These are phyloP conservation scores for Castor canadensis DNA, from an alignment of 2,113 vertebrate species.

Conservation along the genomic window DNA sequence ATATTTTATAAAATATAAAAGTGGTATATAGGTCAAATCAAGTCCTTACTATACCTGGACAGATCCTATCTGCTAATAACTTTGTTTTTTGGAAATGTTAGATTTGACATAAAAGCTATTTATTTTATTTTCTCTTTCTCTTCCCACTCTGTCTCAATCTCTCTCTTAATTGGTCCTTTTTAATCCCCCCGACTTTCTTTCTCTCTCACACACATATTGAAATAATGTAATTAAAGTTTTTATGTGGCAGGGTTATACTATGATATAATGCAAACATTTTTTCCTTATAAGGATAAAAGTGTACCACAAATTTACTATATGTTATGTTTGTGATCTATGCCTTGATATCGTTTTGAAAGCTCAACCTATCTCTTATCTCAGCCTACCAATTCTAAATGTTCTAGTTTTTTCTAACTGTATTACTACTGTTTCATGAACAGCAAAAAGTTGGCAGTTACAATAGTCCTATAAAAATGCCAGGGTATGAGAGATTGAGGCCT, in stretches of 20 bases:
- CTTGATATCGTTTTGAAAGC: conserved; percentile 49
- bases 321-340: background rate
- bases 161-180: too few species aligned
- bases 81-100: conserved; percentile 40
- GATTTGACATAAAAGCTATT: background rate
- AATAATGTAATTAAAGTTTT: background rate
- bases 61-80: conserved; percentile 6
- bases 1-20: background rate
- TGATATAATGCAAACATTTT: background rate
- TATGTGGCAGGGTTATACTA: background rate
- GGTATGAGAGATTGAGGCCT: background rate
- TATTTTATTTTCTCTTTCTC: background rate
- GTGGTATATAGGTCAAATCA: background rate
- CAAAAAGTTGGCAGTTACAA: background rate
- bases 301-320: background rate
- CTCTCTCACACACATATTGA: background rate
- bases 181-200: background rate
- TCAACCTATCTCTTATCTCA: conserved; percentile 1
- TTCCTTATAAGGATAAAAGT: background rate
- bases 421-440: background rate
- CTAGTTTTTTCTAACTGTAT: background rate
- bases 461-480: background rate
- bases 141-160: too few species aligned
- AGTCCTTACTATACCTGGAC: background rate
- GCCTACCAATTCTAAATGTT: background rate